Base-by-base conservation (phyloP, 2,797 vertebrate genomes). In the Bradypus variegatus region DNA sequence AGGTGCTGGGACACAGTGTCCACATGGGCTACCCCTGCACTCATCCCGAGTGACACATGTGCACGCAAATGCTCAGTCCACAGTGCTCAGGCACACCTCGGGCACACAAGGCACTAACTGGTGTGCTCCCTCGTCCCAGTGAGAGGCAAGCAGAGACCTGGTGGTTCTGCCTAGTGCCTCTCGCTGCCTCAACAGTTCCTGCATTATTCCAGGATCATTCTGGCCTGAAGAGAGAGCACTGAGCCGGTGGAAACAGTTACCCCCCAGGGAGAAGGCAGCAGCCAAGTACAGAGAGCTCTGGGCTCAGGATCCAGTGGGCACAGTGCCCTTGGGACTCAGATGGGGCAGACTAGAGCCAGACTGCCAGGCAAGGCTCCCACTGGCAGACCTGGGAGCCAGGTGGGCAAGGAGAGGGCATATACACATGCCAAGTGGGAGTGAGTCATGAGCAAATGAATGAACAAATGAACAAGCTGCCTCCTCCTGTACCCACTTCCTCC, bases 341-440 rank as follows among this genome's bases (percentile, higher is more conserved):
- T 9, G 8, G 89, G 87, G 50, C 76, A 91, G 88, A 69, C 64
- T 67, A 88, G 65, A 92, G 86, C 95, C 95, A 92, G 88, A 38
- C 76, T 80, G 92, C 75, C 87, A 88, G 82, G 91, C 93, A 58
- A 31, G 1, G 65, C 15, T 86, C 81, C 85, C 82, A 65, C 69
- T 67, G 48, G 87, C 91, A 93, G 85, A 18, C 60, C 69, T 10
- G 48, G 75, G 76, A 90, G 80, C 88, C 83, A 55, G 82, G 86
- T 64, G 12, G 77, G 70, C 79, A 5, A 8, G 19, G 86, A 87
- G 67, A 70, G 36, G 16, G 53, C 60, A 31, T 41, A 11, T 0
- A 1, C 4, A 36, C 1, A 2, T 18, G 79, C 76, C 60, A 72
- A 25, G 2, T 38, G 36, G 31, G 25, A 77, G 48, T 7, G n/a